These are phyloP conservation scores for Leucophenga varia DNA, from an alignment of 1,140 invertebrate genomes.

Conservation along the genomic window DNA sequence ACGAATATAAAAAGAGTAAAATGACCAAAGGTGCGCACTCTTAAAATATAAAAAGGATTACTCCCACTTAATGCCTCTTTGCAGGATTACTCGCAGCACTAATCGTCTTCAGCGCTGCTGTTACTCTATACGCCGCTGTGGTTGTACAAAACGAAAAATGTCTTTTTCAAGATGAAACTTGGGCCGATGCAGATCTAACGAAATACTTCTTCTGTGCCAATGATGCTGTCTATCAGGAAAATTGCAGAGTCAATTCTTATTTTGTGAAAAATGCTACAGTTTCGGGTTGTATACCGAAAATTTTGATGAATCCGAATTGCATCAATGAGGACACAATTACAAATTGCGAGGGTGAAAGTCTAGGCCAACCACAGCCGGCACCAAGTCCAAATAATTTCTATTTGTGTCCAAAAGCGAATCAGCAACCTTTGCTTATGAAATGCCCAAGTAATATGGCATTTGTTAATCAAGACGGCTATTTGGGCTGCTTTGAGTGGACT, in stretches of 20 bases:
- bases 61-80: no score
- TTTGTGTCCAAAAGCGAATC: slow-evolving; percentile 22
- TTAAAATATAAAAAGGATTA: no score
- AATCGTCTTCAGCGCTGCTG: neutral
- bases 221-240: neutral
- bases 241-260: slow-evolving; percentile 23
- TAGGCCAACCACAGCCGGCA: slow-evolving; percentile 28
- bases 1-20: no score
- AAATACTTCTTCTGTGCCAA: slow-evolving; percentile 32
- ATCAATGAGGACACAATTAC: slow-evolving; percentile 16
- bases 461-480: slow-evolving; percentile 21
- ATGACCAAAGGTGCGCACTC: no score
- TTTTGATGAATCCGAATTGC: slow-evolving; percentile 25
- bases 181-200: slow-evolving; percentile 25
- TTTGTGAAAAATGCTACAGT: slow-evolving; percentile 36
- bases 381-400: slow-evolving; percentile 27
- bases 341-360: slow-evolving; percentile 18
- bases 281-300: slow-evolving; percentile 30
- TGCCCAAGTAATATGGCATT: slow-evolving; percentile 27
- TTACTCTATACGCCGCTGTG: neutral
- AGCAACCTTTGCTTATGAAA: slow-evolving; percentile 9
- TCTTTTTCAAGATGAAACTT: slow-evolving; percentile 22
- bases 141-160: slow-evolving; percentile 19
- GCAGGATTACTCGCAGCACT: no score
- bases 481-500: slow-evolving; percentile 32